A percentile compares a stretch with the other conserved stretches of the same genome.
Conservation (phyloP, 1,140 invertebrate species). For the Leptinotarsa undecemlineata region DNA sequence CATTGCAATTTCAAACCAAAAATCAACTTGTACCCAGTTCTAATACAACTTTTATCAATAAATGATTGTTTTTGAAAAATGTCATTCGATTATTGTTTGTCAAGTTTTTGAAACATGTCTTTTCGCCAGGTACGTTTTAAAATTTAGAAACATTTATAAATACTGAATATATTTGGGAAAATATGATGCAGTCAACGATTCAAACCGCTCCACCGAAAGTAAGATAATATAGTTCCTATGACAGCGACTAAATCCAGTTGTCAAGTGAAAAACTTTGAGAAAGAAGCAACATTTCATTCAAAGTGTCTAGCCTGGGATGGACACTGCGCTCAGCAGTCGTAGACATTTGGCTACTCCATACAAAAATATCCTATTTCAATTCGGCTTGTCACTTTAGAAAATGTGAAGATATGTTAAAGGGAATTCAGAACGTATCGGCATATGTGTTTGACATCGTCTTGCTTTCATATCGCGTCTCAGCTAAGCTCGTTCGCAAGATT, state of each 20-base stretch:
- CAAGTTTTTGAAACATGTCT: too few species aligned
- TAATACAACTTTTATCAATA: too few species aligned
- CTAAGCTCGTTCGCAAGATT: neutral
- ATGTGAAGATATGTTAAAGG: conserved; percentile 16
- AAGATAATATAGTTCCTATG: too few species aligned
- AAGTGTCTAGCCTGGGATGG: neutral
- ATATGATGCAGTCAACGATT: too few species aligned
- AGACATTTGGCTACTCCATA: conserved; percentile 24
- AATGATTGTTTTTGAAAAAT: too few species aligned
- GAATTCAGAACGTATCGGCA: conserved; percentile 22
- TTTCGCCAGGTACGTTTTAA: too few species aligned
- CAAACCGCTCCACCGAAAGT: too few species aligned
- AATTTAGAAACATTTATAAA: too few species aligned
- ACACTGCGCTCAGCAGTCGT: neutral
- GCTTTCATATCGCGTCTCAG: conserved; percentile 2
- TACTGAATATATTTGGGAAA: too few species aligned
- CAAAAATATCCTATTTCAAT: conserved; percentile 29
- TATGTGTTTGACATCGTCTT: conserved; percentile 22
- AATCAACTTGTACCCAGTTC: too few species aligned
- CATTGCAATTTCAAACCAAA: too few species aligned
- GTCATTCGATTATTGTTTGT: too few species aligned
- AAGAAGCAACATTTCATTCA: neutral
- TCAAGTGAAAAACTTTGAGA: neutral
- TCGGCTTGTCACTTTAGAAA: conserved; percentile 20
- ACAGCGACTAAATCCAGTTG: neutral